Percentiles rank a stretch among this genome's conserved stretches.
These are phyloP conservation scores for Trematomus loennbergii DNA, from an alignment of 2,113 vertebrate species.

Conservation along the genomic window DNA sequence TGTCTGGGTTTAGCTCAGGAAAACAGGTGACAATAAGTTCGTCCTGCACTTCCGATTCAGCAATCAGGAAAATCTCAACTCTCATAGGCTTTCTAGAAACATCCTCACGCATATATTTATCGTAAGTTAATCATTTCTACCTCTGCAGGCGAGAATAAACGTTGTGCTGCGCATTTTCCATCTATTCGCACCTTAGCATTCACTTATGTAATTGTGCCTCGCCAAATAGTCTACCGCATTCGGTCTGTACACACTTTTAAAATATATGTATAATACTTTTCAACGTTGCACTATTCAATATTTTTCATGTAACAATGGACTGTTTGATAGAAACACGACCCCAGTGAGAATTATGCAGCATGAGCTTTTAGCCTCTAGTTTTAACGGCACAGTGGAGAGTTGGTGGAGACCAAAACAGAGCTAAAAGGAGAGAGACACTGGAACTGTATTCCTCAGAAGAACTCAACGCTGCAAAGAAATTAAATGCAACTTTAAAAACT, in stretches of 20 bases:
- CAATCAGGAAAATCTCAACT: too few relatives aligned
- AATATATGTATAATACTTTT: background rate
- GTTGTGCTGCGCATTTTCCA: too few relatives aligned
- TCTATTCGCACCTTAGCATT: too few relatives aligned
- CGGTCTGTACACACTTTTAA: background rate
- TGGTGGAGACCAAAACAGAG: background rate
- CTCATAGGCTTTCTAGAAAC: too few relatives aligned
- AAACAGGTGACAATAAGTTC: too few relatives aligned
- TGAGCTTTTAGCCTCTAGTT: constrained; percentile 1
- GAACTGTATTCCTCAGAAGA: background rate
- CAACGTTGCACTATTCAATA: background rate
- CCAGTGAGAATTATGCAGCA: constrained; percentile 3
- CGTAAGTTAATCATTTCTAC: too few relatives aligned
- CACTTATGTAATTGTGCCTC: too few relatives aligned
- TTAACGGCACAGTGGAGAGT: background rate
- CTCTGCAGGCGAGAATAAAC: too few relatives aligned
- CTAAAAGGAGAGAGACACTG: background rate
- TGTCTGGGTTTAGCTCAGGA: too few relatives aligned
- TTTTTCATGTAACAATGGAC: background rate
- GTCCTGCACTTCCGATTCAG: too few relatives aligned
- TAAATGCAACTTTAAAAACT: background rate
- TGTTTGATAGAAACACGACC: background rate
- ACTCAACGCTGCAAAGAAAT: background rate
- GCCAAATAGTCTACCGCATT: too few relatives aligned
- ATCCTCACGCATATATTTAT: too few relatives aligned